Evolutionary conservation across 1,140 invertebrate species (phyloP).

Genomic region (Drosophila arawakana): DNA sequence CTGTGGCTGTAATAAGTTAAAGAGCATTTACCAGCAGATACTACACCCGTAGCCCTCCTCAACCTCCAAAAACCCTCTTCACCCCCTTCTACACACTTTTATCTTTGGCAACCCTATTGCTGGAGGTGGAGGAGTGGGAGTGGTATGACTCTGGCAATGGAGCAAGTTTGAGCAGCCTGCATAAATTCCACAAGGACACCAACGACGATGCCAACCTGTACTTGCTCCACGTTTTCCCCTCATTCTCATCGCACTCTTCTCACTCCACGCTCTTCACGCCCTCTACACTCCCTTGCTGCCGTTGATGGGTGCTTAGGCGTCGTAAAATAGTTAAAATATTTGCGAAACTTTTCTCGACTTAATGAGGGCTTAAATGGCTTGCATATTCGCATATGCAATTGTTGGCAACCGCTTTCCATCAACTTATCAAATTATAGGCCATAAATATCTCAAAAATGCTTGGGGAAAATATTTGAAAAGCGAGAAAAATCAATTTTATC

Average conservation of each 20-base stretch:
- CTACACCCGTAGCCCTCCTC: not conserved
- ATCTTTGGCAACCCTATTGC: too few relatives aligned
- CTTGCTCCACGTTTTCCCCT: not conserved
- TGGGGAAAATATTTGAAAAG: not conserved
- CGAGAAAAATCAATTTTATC: too few relatives aligned
- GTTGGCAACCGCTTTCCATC: slow-evolving; percentile 16
- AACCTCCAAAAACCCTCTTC: too few relatives aligned
- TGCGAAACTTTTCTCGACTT: slow-evolving; percentile 57
- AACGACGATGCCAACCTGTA: slow-evolving; percentile 24
- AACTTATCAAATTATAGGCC: slow-evolving; percentile 1
- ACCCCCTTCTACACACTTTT: slow-evolving; percentile 7
- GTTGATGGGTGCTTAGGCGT: slow-evolving; percentile 53
- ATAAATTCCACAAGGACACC: slow-evolving; percentile 57
- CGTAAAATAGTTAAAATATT: slow-evolving; percentile 68
- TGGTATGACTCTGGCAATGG: slow-evolving; percentile 41
- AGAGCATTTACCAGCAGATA: slow-evolving; percentile 48
- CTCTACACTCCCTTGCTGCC: slow-evolving; percentile 6
- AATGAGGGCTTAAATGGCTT: slow-evolving; percentile 65
- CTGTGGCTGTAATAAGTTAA: slow-evolving; percentile 55
- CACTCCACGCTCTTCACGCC: not conserved
- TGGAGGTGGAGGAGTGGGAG: too few relatives aligned
- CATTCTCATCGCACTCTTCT: not conserved
- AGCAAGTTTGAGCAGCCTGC: slow-evolving; percentile 53
- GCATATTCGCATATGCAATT: slow-evolving; percentile 47
- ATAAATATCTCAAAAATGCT: not conserved